Evolutionary conservation across 2,888 invertebrate genomes (phyloP).

Genomic region (Epinotia nisella): DNA sequence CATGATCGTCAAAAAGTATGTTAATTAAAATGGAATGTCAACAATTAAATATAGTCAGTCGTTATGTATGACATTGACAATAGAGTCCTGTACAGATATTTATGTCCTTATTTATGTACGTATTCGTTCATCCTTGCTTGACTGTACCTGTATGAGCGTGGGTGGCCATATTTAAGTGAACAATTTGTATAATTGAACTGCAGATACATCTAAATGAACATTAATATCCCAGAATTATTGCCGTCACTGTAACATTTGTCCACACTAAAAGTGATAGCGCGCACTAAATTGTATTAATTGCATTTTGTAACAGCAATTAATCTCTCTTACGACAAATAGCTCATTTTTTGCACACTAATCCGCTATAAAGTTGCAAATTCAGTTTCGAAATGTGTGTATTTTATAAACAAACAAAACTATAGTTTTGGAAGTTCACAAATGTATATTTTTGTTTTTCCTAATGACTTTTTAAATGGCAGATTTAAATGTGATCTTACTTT

Average conservation of each 20-base stretch:
- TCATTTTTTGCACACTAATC: background rate
- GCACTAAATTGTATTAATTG: background rate
- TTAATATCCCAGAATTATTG: background rate
- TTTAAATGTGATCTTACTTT: constrained; percentile 39
- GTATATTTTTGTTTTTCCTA: background rate
- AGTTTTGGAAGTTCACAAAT: constrained; percentile 5
- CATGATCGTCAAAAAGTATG: no score
- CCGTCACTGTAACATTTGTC: background rate
- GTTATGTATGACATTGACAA: no score
- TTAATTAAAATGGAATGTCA: no score
- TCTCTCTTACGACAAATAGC: background rate
- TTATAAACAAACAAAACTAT: constrained; percentile 6
- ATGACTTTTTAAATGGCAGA: constrained; percentile 3
- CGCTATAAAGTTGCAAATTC: constrained; percentile 33
- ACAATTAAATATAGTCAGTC: no score
- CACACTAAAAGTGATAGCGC: background rate
- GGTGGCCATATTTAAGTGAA: background rate
- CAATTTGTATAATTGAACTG: background rate
- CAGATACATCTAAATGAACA: background rate
- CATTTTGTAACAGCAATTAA: background rate
- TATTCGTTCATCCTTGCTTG: no score
- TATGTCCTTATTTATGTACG: no score
- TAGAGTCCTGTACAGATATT: no score
- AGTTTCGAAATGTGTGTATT: constrained; percentile 11
- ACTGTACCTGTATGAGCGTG: background rate